Percentiles rank a stretch among this genome's conserved stretches.
These are phyloP conservation scores for Carapus acus DNA, from an alignment of 2,797 vertebrate genomes.

Conservation along the genomic window DNA sequence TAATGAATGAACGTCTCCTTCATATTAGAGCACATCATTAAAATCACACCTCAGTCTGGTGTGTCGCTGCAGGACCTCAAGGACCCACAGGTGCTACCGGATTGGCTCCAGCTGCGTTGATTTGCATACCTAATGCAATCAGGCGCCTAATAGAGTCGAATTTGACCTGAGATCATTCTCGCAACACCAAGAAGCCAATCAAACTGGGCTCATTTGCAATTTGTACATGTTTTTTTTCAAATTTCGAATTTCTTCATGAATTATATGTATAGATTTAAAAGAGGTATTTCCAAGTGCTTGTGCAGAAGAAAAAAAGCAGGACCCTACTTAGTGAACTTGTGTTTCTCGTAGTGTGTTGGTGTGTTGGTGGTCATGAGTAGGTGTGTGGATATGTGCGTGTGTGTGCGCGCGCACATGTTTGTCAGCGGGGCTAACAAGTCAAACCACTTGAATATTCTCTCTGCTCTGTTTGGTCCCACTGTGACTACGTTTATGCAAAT, in stretches of 20 bases:
- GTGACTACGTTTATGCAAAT: conserved; percentile 69
- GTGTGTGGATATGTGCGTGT: conserved; percentile 3
- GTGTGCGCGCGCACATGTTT: conserved; percentile 5
- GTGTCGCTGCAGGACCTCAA: conserved; percentile 40
- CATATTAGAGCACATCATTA: conserved; percentile 35
- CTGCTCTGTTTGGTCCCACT: conserved; percentile 47
- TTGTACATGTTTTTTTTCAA: conserved; percentile 2
- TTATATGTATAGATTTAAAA: too few species aligned
- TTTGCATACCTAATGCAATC: conserved; percentile 67
- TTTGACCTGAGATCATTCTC: conserved; percentile 39
- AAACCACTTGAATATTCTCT: conserved; percentile 48
- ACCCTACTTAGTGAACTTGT: not conserved
- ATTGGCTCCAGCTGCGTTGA: conserved; percentile 57
- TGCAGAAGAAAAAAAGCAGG: too few species aligned
- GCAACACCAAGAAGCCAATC: conserved; percentile 35
- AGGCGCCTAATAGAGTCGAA: conserved; percentile 44
- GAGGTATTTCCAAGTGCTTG: too few species aligned
- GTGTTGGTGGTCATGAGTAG: conserved; percentile 7
- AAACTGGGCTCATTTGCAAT: conserved; percentile 15
- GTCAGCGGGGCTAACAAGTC: conserved; percentile 38
- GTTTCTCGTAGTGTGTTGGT: not conserved
- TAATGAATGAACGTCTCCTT: conserved; percentile 32
- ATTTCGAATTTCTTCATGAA: too few species aligned
- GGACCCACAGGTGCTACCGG: conserved; percentile 54
- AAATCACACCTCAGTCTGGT: conserved; percentile 35